phyloP scores from a whole-genome alignment of 2,797 vertebrate genomes.

The Galago senegalensis region DNA sequence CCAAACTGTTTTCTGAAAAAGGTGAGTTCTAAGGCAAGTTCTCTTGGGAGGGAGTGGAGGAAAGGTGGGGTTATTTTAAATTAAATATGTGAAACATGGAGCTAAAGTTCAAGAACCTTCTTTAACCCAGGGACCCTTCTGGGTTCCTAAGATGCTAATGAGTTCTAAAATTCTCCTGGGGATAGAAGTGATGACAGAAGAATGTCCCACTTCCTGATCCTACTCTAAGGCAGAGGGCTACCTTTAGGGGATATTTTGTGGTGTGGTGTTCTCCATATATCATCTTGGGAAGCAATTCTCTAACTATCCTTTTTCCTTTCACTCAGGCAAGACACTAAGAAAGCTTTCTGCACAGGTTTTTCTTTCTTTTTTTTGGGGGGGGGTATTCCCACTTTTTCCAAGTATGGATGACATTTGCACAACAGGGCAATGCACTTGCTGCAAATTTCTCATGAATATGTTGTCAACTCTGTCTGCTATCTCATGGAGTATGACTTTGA shows the following conservation, averaged over 20 bases:
- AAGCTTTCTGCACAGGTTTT: not conserved
- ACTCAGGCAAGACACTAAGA: not conserved
- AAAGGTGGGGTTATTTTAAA: not conserved
- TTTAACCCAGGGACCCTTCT: not conserved
- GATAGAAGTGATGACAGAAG: not conserved
- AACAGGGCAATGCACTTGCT: not conserved
- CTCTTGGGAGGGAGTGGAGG: too few species aligned
- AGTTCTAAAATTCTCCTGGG: not conserved
- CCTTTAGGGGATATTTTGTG: not conserved
- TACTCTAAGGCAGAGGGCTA: not conserved
- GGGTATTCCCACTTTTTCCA: not conserved
- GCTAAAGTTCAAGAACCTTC: not conserved
- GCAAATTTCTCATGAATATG: not conserved
- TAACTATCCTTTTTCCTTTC: not conserved
- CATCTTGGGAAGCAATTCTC: not conserved
- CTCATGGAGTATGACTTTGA: not conserved
- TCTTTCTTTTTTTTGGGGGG: not conserved
- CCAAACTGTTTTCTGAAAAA: not conserved
- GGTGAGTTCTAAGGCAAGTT: not conserved
- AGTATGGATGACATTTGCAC: not conserved
- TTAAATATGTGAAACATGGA: not conserved
- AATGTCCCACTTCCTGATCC: not conserved
- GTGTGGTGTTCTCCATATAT: not conserved
- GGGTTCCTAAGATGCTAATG: not conserved
- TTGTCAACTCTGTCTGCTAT: not conserved